Percentiles rank a stretch among this genome's conserved stretches.
phyloP scores from a whole-genome alignment of 2,113 vertebrate species.

The Hippocampus barbouri region DNA sequence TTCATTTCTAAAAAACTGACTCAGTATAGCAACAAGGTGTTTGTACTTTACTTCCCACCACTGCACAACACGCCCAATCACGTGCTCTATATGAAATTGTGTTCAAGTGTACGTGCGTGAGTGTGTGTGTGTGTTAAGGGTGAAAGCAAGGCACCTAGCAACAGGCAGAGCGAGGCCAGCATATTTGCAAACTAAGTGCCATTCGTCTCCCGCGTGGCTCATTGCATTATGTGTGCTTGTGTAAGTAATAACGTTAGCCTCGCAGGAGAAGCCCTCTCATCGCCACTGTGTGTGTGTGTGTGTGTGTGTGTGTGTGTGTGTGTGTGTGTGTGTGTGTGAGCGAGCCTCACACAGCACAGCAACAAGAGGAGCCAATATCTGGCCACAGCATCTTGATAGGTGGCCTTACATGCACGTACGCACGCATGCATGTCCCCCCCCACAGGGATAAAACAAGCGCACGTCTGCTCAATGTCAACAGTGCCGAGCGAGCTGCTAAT shows the following conservation, averaged over 20 bases:
- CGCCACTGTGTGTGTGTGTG: not conserved
- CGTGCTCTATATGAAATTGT: not conserved
- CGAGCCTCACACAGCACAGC: conserved; percentile 1
- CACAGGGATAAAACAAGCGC: conserved; percentile 13
- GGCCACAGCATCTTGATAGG: conserved; percentile 35
- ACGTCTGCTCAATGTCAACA: conserved; percentile 32
- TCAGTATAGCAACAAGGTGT: not conserved
- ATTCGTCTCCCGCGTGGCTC: conserved; percentile 40
- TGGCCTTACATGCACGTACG: conserved; percentile 21
- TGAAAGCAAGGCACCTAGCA: conserved; percentile 19
- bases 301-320: no score
- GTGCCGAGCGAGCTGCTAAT: not conserved
- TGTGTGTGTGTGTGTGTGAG: not conserved
- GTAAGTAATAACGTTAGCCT: conserved; percentile 46
- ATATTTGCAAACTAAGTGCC: conserved; percentile 5
- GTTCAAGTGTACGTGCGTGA: not conserved
- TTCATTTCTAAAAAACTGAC: not conserved
- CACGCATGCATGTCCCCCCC: no score
- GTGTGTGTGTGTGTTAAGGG: no score
- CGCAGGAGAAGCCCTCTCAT: conserved; percentile 39
- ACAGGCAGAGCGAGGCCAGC: conserved; percentile 6
- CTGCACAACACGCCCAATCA: not conserved
- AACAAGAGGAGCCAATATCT: conserved; percentile 27
- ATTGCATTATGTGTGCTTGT: conserved; percentile 53
- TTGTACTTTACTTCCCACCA: not conserved